Conservation (phyloP, 2,797 vertebrate species). For the Gastrophryne carolinensis region DNA sequence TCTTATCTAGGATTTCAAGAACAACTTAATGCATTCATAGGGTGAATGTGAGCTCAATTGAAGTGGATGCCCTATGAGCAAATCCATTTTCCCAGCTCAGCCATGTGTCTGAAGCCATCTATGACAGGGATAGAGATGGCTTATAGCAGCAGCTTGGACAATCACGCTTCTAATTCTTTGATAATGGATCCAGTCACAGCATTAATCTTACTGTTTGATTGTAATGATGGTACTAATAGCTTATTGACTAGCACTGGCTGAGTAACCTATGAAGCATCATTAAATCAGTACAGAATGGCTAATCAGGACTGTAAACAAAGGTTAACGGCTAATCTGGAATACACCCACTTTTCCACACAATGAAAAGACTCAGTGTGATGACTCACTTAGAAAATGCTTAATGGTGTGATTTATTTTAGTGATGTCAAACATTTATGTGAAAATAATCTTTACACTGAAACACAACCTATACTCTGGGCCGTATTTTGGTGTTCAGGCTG, state of each 20-base stretch:
- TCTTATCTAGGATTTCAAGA: neutral
- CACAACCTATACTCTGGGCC: too few relatives aligned
- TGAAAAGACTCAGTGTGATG: conserved; percentile 5
- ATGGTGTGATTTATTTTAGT: conserved; percentile 24
- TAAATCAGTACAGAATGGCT: conserved; percentile 54
- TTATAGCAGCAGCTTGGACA: neutral
- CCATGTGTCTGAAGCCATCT: neutral
- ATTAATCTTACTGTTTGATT: conserved; percentile 41
- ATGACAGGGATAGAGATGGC: neutral
- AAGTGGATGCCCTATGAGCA: neutral
- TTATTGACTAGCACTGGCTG: conserved; percentile 54
- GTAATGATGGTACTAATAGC: conserved; percentile 52
- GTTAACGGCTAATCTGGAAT: conserved; percentile 52
- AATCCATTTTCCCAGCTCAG: neutral
- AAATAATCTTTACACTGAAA: neutral
- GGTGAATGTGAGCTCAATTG: neutral
- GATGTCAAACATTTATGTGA: neutral
- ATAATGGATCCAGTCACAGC: conserved; percentile 53
- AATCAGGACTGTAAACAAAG: conserved; percentile 52
- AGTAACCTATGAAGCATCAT: conserved; percentile 49
- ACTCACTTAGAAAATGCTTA: conserved; percentile 14
- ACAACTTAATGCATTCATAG: neutral
- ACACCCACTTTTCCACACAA: conserved; percentile 7
- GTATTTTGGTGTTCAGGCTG: too few relatives aligned
- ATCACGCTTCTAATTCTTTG: conserved; percentile 45